Percentiles rank a stretch among this genome's conserved stretches.
These are phyloP conservation scores for Nomada fabriciana DNA, from an alignment of 2,888 invertebrate species.

Conservation along the genomic window DNA sequence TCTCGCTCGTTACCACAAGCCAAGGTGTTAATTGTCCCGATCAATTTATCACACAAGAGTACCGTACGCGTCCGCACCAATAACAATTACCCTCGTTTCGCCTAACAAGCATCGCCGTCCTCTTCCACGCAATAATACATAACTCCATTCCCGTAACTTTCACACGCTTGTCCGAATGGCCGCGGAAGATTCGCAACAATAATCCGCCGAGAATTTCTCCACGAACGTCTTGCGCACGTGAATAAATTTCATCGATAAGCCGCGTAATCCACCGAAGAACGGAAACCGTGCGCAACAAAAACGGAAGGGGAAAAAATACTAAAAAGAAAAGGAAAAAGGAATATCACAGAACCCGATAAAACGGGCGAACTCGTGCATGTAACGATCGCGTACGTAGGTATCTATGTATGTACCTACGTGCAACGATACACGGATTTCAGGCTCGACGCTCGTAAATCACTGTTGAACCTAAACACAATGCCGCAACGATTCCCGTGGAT, in stretches of 20 bases:
- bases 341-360: slow-evolving; percentile 38
- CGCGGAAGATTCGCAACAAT: background rate
- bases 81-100: background rate
- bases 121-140: too few relatives aligned
- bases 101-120: background rate
- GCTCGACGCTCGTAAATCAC: slow-evolving; percentile 62
- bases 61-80: background rate
- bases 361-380: slow-evolving; percentile 45
- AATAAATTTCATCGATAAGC: slow-evolving; percentile 30
- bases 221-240: background rate
- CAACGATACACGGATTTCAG: slow-evolving; percentile 48
- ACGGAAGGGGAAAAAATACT: too few relatives aligned
- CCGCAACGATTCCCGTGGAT: slow-evolving; percentile 54
- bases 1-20: too few relatives aligned
- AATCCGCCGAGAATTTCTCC: background rate
- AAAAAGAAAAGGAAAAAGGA: too few relatives aligned
- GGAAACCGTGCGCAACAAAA: too few relatives aligned
- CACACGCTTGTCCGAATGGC: background rate
- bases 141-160: background rate
- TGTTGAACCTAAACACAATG: slow-evolving; percentile 67
- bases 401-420: slow-evolving; percentile 22
- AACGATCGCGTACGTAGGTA: slow-evolving; percentile 19
- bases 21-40: too few relatives aligned
- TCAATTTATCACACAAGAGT: too few relatives aligned
- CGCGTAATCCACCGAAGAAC: slow-evolving; percentile 11